Evolutionary conservation across 2,113 vertebrate species (phyloP), one percentile per base, ranked within the genome.

Genomic region (Rana temporaria): DNA sequence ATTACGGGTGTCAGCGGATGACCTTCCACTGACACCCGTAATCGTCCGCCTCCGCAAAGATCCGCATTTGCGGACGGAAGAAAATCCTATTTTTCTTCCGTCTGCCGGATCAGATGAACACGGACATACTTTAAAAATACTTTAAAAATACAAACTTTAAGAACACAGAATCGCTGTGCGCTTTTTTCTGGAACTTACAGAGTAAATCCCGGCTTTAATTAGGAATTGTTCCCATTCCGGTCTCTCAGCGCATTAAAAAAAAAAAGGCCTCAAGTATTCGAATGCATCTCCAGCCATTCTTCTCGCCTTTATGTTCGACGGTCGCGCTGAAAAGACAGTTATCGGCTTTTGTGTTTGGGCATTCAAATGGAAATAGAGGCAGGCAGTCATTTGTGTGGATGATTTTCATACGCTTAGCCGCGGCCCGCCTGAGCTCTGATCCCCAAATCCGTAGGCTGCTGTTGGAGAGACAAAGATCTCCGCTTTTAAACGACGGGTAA

Each of bases 391-490:
- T 22, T 56, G 22, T 56, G 0, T 32, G 20, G 19, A 32, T 79
- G 16, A 22, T 56, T 32, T 56, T 18, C 52, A 34, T 34, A 26
- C 48, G 20, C 48, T 67, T 18, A 16, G 18, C 63, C n/a, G 11
- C 9, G 62, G 42, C 6, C 34, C 20, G 62, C 17, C 11, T 53
- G 26, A 56, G 52, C 63, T 63, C 57, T 62, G 16, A 81, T 69
- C 24, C 30, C 30, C 14, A 32, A 6, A 48, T 20, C 22, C 38
- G 17, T 2, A 14, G 30, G 38, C 53, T 62, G 20, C 15, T 26
- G 78, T 53, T 20, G 68, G 66, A 63, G 17, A 72, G 60, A 81
- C 79, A 81, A 81, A 81, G 67, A 7, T 26, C 11, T 53, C 69
- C 26, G 30, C 30, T 12, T 72, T 6, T 2, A 20, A 12, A 18